phyloP scores from a whole-genome alignment of 2,888 invertebrate species.

The Venustoraphidia nigricollis region DNA sequence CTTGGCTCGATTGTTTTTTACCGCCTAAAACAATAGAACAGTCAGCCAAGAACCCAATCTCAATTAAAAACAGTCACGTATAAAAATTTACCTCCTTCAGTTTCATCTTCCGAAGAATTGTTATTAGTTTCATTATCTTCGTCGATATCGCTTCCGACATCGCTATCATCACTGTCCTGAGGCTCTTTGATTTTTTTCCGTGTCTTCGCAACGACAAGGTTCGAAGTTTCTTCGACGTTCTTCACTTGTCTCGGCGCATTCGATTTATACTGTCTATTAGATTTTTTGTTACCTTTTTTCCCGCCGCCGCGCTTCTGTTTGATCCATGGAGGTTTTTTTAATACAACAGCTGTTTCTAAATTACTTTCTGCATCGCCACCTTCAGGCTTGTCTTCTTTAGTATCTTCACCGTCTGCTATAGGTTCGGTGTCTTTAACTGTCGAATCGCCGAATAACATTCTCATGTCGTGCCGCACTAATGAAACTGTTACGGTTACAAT shows the following conservation, averaged over 20 bases:
- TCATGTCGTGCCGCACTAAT: constrained; percentile 69
- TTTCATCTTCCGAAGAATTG: constrained; percentile 3
- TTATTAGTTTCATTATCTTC: constrained; percentile 23
- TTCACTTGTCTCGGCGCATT: constrained; percentile 23
- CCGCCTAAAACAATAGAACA: constrained; percentile 25
- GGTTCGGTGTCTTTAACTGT: constrained; percentile 47
- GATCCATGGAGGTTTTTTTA: constrained; percentile 68
- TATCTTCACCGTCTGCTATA: constrained; percentile 28
- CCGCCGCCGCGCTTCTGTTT: constrained; percentile 44
- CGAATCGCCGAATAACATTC: constrained; percentile 65
- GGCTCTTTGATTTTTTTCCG: constrained; percentile 1
- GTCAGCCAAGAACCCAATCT: constrained; percentile 8
- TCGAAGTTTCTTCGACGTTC: constrained; percentile 19
- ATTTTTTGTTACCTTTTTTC: constrained; percentile 45
- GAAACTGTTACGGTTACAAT: constrained; percentile 94
- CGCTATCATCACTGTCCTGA: constrained; percentile 34
- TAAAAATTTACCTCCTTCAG: background rate
- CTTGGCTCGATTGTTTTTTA: constrained; percentile 38
- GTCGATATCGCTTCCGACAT: constrained; percentile 23
- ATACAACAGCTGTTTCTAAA: background rate
- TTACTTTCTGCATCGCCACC: constrained; percentile 23
- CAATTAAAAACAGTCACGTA: too few species aligned
- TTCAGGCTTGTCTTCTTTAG: constrained; percentile 38
- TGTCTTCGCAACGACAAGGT: constrained; percentile 12
- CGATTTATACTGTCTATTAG: constrained; percentile 20